Evolutionary conservation across 2,797 vertebrate genomes (phyloP).

Genomic region (Lemur catta): DNA sequence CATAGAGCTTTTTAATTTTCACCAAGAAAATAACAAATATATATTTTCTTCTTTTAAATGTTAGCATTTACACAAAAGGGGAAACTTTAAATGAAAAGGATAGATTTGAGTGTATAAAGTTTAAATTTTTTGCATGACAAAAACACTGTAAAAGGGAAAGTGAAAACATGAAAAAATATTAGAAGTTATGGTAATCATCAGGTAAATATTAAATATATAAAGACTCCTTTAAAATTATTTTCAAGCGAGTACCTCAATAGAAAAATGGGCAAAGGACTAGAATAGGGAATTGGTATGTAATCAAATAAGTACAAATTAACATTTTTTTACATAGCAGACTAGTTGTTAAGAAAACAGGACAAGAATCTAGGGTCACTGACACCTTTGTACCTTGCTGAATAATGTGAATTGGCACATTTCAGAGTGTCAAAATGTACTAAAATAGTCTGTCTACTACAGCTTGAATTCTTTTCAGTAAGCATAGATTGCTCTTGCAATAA

Average conservation of each 20-base stretch:
- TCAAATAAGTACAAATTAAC: not conserved
- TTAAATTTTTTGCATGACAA: not conserved
- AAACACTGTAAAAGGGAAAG: not conserved
- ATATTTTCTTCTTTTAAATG: not conserved
- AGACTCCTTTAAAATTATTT: not conserved
- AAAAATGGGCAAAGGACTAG: not conserved
- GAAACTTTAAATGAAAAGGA: not conserved
- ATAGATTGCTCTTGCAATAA: not conserved
- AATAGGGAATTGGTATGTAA: not conserved
- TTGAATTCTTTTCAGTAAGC: conserved; percentile 10
- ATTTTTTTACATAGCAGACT: not conserved
- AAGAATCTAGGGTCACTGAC: not conserved
- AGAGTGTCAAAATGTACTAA: not conserved
- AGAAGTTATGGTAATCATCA: not conserved
- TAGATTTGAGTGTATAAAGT: not conserved
- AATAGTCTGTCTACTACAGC: not conserved
- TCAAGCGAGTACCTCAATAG: not conserved
- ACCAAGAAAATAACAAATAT: not conserved
- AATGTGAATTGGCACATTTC: not conserved
- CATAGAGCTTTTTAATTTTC: not conserved
- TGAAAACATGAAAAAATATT: not conserved
- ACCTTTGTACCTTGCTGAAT: not conserved
- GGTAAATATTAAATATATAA: not conserved
- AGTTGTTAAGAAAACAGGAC: not conserved
- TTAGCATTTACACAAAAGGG: not conserved